Evolutionary conservation across 2,888 invertebrate species (phyloP).

Genomic region (Podotricha telesiphe): DNA sequence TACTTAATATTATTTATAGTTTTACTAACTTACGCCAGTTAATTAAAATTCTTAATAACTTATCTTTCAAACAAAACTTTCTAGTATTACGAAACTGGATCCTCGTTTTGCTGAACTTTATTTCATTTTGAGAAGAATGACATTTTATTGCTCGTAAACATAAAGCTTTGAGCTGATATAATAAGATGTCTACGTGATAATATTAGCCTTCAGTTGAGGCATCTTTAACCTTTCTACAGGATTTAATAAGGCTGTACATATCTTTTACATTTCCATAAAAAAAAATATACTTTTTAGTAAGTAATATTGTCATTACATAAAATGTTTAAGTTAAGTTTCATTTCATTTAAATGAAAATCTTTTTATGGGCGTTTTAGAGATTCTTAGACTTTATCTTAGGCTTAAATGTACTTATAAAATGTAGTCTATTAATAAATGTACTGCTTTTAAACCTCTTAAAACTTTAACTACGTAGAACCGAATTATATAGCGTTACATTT

Average conservation of each 20-base stretch:
- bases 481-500: no score
- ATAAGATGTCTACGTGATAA: constrained; percentile 41
- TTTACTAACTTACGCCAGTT: background rate
- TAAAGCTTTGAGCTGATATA: constrained; percentile 49
- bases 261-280: background rate
- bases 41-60: background rate
- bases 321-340: background rate
- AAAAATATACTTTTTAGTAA: background rate
- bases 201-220: constrained; percentile 18
- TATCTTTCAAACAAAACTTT: background rate
- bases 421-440: no score
- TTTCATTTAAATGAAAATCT: background rate
- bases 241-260: constrained; percentile 7
- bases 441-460: no score
- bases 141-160: constrained; percentile 62
- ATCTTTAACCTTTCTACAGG: constrained; percentile 4
- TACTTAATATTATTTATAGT: background rate
- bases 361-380: no score
- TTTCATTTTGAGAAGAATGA: constrained; percentile 59
- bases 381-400: no score
- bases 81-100: background rate
- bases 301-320: background rate
- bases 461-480: no score
- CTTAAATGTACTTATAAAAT: no score
- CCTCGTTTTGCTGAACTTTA: constrained; percentile 45